Evolutionary conservation across 2,113 vertebrate species (phyloP).

Genomic region (Periophthalmodon schlosseri): DNA sequence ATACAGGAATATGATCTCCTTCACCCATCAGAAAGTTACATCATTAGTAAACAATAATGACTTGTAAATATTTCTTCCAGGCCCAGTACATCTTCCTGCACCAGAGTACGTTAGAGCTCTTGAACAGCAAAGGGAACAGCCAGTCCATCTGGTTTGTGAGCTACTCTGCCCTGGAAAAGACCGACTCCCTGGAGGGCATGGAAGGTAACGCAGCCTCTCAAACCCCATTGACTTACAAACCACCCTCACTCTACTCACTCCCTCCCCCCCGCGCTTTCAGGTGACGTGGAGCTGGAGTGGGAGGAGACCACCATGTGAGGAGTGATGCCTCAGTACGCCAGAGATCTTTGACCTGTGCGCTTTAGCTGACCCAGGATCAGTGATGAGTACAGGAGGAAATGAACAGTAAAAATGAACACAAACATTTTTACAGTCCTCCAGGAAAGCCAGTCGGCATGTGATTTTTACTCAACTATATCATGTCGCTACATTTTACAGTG

Average conservation of each 20-base stretch:
- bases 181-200: slow-evolving; percentile 98
- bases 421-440: too few species aligned
- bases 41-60: not conserved
- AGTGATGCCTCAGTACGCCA: not conserved
- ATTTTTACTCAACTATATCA: not conserved
- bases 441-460: too few species aligned
- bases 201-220: slow-evolving; percentile 82
- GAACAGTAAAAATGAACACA: too few species aligned
- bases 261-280: slow-evolving; percentile 75
- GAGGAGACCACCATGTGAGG: slow-evolving; percentile 93
- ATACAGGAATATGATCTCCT: too few species aligned
- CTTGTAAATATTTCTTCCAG: slow-evolving; percentile 62
- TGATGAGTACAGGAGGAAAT: not conserved
- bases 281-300: slow-evolving; percentile 98
- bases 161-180: slow-evolving; percentile 96
- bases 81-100: slow-evolving; percentile 98
- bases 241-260: not conserved
- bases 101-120: slow-evolving; percentile 92
- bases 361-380: not conserved
- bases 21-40: too few species aligned
- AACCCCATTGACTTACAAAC: not conserved
- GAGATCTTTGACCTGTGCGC: not conserved
- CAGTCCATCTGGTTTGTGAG: slow-evolving; percentile 95
- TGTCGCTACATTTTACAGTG: not conserved
- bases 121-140: slow-evolving; percentile 88